Base-by-base conservation (phyloP, 1,140 invertebrate species). In the Ooceraea biroi region DNA sequence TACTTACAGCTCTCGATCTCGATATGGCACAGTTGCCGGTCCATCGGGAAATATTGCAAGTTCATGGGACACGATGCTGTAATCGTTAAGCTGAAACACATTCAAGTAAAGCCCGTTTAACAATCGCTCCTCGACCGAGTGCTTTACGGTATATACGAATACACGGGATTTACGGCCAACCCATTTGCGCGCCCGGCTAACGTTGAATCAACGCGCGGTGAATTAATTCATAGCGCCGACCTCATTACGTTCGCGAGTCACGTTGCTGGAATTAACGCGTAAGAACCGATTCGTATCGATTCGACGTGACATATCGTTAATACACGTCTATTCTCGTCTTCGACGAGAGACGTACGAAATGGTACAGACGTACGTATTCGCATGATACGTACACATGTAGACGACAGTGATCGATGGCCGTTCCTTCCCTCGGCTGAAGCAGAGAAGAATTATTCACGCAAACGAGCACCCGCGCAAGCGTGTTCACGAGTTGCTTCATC, bases 1-100 rank as follows among this genome's bases (percentile, higher is more conserved):
- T 96, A 98, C 98, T 98, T 97, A 99, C 98, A 99, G 95, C 98
- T 99, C 96, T 99, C 98, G 89, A 99, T 99, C 96, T 99, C 98
- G 92, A 99, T 98, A 93, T 98, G 97, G 95, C 98, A 99, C 86
- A 98, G 95, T 94, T 99, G 98, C 92, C 98, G 97, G 94, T 99
- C 98, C 98, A 99, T 98, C 7, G 98, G 98, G 95, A 99, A 99
- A 95, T 99, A 98, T 93, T 99, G 98, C 83, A 99, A 96, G 95
- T 99, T 98, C 98, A 99, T 99, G 36, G 98, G 98, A 96, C 98
- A 99, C 90, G 98, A 99, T 88, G 98, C 98, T 82, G 98, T 99
- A 92, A 99, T 99, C 88, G 98, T 99, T 95, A 99, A 96, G 95
- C 98, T 99, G 95, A 22, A 96, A 96, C 90, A 89, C 50, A 89